Percentiles rank a stretch among this genome's conserved stretches.
Conservation (phyloP, 2,888 invertebrate genomes). For the Choristoneura rosaceana region DNA sequence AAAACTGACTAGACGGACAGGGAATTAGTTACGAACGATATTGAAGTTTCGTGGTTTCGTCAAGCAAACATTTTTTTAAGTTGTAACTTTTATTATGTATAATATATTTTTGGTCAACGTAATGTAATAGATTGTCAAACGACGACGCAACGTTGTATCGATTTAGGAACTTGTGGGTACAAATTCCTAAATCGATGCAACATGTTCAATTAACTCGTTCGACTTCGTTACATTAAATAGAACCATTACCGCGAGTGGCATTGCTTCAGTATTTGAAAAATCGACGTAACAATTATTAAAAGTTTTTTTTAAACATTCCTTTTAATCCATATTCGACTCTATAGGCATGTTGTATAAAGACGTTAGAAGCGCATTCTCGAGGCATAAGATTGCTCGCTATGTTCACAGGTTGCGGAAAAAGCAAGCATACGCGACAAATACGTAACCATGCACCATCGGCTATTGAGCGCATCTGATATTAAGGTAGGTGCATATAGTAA, state of each 20-base stretch:
- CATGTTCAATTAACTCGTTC: constrained; percentile 10
- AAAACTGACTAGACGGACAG: not conserved
- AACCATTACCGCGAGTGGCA: constrained; percentile 29
- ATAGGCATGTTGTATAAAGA: not conserved
- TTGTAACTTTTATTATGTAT: too few species aligned
- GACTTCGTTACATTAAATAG: constrained; percentile 11
- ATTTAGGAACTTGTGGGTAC: too few species aligned
- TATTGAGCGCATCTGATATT: constrained; percentile 42
- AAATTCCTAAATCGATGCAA: constrained; percentile 13
- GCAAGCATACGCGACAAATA: constrained; percentile 31
- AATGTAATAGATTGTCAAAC: constrained; percentile 15
- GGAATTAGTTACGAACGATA: too few species aligned
- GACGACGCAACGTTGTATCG: too few species aligned
- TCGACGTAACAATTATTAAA: constrained; percentile 15
- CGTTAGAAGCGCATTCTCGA: not conserved
- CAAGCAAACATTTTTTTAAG: not conserved
- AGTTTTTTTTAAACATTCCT: too few species aligned
- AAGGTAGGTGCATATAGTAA: constrained; percentile 6
- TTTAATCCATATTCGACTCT: constrained; percentile 1
- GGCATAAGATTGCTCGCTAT: constrained; percentile 9
- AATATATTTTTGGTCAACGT: not conserved
- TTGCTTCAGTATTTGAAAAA: constrained; percentile 27
- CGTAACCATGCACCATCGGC: constrained; percentile 47
- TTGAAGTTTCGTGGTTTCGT: too few species aligned
- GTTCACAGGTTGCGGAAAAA: constrained; percentile 23